Evolutionary conservation across 1,140 invertebrate species (phyloP), one percentile per base, ranked within the genome.

Genomic region (Planococcus citri): DNA sequence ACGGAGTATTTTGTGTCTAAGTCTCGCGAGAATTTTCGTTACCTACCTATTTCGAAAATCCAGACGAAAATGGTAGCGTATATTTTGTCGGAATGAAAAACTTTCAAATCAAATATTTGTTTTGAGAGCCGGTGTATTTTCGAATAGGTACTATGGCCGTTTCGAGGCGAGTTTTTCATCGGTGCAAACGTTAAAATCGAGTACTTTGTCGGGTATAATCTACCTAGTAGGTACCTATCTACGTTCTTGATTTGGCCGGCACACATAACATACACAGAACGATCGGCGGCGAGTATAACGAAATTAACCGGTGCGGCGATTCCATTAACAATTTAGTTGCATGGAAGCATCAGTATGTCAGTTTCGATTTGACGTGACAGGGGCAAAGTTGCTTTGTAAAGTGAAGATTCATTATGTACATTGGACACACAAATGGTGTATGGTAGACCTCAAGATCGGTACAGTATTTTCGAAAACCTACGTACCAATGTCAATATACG

Each of bases 51-150:
- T n/a, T n/a, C n/a, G n/a, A 4, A 51, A 51, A 51, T 4, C 3
- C n/a, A 51, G 3, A 17, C 41, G 41, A 9, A 51, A 51, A 9
- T 9, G 41, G 17, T n/a, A n/a, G n/a, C n/a, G n/a, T n/a, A 51
- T 51, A 51, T 51, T 51, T 51, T 51, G 6, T 3, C 6, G 6
- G n/a, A 51, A 3, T 14, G 41, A 9, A 51, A 51, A 51, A 51
- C 41, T 51, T 51, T 51, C 17, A 51, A 51, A 51, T 51, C 41
- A 51, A 51, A 51, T 51, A 51, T 51, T 51, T 51, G 41, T 51
- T 51, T 51, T 51, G 41, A 51, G n/a, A 20, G 41, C 41, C 6
- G 41, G 2, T 17, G 41, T 17, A 51, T 51, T 17, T 51, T 51
- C 41, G n/a, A 51, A 51, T 51, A 14, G 33, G n/a, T n/a, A n/a